Conservation (phyloP, 2,888 invertebrate genomes). For the Aleiodes leptofemur region DNA sequence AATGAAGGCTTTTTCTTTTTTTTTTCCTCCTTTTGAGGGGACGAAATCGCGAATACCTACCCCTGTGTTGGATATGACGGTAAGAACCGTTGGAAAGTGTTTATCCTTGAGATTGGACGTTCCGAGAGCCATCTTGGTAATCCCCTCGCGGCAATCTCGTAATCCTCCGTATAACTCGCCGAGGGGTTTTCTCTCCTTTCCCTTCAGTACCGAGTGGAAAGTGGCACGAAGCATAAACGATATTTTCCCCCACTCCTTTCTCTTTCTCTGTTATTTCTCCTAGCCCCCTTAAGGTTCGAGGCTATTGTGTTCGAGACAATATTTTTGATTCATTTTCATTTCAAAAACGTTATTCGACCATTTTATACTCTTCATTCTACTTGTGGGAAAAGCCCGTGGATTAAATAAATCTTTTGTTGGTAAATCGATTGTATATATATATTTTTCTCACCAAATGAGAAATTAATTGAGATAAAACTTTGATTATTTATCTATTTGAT, state of each 20-base stretch:
- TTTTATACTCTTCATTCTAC: background rate
- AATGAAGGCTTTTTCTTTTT: background rate
- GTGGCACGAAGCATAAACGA: slow-evolving; percentile 11
- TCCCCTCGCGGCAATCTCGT: slow-evolving; percentile 74
- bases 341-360: slow-evolving; percentile 30
- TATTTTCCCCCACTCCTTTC: background rate
- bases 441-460: background rate
- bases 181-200: slow-evolving; percentile 22
- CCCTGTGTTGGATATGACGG: slow-evolving; percentile 39
- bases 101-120: slow-evolving; percentile 75
- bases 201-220: background rate
- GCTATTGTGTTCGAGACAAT: slow-evolving; percentile 65
- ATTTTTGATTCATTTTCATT: slow-evolving; percentile 65
- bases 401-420: background rate
- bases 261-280: background rate
- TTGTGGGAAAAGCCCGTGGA: background rate
- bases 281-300: slow-evolving; percentile 54
- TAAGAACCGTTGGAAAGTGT: slow-evolving; percentile 73
- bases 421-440: background rate
- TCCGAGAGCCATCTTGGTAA: slow-evolving; percentile 73
- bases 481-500: background rate
- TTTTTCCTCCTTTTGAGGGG: slow-evolving; percentile 12
- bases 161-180: slow-evolving; percentile 72
- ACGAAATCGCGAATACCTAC: slow-evolving; percentile 45
- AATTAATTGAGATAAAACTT: background rate